phyloP scores from a whole-genome alignment of 2,888 invertebrate species.

The Caenorhabditis doughertyi region DNA sequence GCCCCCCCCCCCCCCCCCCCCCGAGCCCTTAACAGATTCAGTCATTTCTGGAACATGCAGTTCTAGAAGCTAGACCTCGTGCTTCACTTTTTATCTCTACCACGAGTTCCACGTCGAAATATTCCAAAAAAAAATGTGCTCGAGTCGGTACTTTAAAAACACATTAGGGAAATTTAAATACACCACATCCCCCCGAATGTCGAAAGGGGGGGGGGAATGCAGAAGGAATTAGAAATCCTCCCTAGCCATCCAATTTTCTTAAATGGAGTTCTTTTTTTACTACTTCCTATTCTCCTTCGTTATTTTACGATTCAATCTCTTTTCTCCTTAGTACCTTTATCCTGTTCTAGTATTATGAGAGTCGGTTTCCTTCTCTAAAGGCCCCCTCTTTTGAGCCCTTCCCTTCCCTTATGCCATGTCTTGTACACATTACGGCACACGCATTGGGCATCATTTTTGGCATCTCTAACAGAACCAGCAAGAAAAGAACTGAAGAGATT shows the following conservation, averaged over 20 bases:
- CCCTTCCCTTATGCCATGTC: too few relatives aligned
- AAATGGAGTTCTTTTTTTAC: conserved; percentile 29
- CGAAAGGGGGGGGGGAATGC: neutral
- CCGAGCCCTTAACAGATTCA: too few relatives aligned
- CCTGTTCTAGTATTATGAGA: conserved; percentile 31
- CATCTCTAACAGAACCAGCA: neutral
- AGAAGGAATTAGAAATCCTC: conserved; percentile 17
- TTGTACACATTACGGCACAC: conserved; percentile 16
- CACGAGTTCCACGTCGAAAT: too few relatives aligned
- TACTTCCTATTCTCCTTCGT: too few relatives aligned
- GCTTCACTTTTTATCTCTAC: too few relatives aligned
- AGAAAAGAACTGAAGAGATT: conserved; percentile 10
- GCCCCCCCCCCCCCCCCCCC: too few relatives aligned
- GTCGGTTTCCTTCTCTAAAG: neutral
- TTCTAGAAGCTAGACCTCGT: too few relatives aligned
- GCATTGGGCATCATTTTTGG: neutral
- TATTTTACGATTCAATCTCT: conserved; percentile 14
- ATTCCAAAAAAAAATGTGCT: too few relatives aligned
- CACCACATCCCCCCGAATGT: neutral
- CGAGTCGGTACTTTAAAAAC: too few relatives aligned
- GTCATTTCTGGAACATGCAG: too few relatives aligned
- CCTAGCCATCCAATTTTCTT: conserved; percentile 20
- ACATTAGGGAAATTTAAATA: conserved; percentile 7
- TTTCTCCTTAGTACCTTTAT: neutral
- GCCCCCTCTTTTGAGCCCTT: too few relatives aligned